Base-by-base conservation (phyloP, 1,140 invertebrate genomes). In the Nixonia krombeini region DNA sequence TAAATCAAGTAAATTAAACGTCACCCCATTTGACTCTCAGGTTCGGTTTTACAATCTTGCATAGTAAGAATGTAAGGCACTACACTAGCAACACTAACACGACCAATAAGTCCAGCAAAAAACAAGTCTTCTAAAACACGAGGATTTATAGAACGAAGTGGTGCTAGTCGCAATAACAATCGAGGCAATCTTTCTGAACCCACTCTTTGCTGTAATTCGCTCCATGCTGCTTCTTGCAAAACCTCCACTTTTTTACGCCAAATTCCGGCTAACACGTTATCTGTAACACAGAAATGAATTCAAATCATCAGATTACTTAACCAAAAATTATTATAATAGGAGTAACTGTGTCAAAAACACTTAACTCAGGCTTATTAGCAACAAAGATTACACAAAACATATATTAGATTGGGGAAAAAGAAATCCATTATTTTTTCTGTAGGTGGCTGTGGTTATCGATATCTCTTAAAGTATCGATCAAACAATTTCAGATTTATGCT, bases 11-110 rank as follows among this genome's bases (percentile, higher is more conserved):
- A n/a, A n/a, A n/a, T n/a, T n/a, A n/a, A n/a, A n/a, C n/a, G 74
- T 79, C 76, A 83, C 74, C 75, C 80, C 76, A 82, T 83, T 63
- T 82, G 81, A 72, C 73, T 79, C 41, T 85, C 82, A 44, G 78
- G 72, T 74, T 85, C 83, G 56, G 78, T 66, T 78, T 84, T 85
- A 66, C 80, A 84, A 69, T 84, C 81, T 75, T 81, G 80, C 91
- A 96, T 94, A 66, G 91, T 91, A 51, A 97, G 88, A 74, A 97
- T 92, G 77, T 95, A 96, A 50, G 96, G 96, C 81, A 97, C 94
- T 62, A 96, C 92, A 78, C 91, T 94, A 79, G 96, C 93, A 52
- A 98, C 95, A 85, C 94, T 93, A 53, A 96, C 91, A 76, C 92
- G 94, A n/a, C 95, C 95, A 26, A 96, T 92, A 25, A 97, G 88